These are phyloP conservation scores for Periparus ater DNA, from an alignment of 2,797 vertebrate genomes.

Conservation along the genomic window DNA sequence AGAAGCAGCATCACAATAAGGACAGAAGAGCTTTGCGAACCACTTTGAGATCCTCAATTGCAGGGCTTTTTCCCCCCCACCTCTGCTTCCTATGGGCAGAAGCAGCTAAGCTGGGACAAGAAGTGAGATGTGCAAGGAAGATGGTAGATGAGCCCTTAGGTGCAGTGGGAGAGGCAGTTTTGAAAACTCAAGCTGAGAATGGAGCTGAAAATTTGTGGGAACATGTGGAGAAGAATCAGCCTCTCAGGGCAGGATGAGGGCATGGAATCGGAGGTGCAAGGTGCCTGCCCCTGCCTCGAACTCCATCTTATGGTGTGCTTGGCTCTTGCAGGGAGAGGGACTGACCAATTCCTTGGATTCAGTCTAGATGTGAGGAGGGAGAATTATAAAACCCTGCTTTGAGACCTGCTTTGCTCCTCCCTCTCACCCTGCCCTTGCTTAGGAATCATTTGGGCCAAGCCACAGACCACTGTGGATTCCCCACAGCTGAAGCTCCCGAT, in stretches of 20 bases:
- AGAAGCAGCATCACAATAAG: not conserved
- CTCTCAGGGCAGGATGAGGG: not conserved
- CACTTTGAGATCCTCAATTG: not conserved
- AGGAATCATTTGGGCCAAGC: not conserved
- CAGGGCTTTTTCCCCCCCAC: rapidly evolving
- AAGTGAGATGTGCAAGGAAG: not conserved
- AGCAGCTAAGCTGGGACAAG: not conserved
- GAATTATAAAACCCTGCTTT: not conserved
- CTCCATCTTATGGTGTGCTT: not conserved
- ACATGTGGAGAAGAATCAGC: not conserved
- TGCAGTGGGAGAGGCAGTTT: not conserved
- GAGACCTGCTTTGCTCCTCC: not conserved
- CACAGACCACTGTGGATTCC: not conserved
- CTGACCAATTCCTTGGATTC: not conserved
- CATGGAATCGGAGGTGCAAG: not conserved
- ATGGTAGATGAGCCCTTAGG: not conserved
- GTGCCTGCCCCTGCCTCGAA: not conserved
- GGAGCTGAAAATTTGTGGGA: not conserved
- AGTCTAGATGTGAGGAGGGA: not conserved
- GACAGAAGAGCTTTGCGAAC: not conserved
- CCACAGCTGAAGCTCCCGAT: not conserved
- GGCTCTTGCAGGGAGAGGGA: not conserved
- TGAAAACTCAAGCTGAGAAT: not conserved
- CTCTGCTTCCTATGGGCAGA: not conserved
- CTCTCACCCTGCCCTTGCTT: not conserved